Base-by-base conservation (phyloP, 2,888 invertebrate genomes). In the Coronaproctus castanopsis region DNA sequence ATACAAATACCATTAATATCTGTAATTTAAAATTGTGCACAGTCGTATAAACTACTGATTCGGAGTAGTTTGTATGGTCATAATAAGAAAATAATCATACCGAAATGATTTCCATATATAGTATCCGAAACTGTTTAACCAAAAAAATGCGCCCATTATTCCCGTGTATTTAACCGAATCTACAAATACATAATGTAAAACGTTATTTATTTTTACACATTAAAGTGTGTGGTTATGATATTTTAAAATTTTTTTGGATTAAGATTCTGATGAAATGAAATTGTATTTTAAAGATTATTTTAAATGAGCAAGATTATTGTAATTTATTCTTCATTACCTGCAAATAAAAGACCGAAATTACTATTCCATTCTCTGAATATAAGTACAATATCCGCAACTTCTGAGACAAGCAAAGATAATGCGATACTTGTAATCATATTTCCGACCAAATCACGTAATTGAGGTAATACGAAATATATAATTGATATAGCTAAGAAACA, bases 31-130 rank as follows among this genome's bases (percentile, higher is more conserved):
- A n/a, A n/a, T n/a, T n/a, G n/a, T n/a, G n/a, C n/a, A n/a, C n/a
- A n/a, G n/a, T n/a, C n/a, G n/a, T n/a, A n/a, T n/a, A n/a, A n/a
- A n/a, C n/a, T n/a, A n/a, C n/a, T n/a, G n/a, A n/a, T n/a, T n/a
- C n/a, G n/a, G n/a, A n/a, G n/a, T n/a, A n/a, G n/a, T n/a, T n/a
- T n/a, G n/a, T n/a, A n/a, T n/a, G n/a, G n/a, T n/a, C n/a, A n/a
- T n/a, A n/a, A n/a, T n/a, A n/a, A n/a, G n/a, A n/a, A n/a, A n/a
- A n/a, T n/a, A n/a, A n/a, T n/a, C n/a, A 74, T 73, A 82, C 82
- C 79, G 82, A 69, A 89, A 88, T 1, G 87, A 88, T 70, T 83
- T 86, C 88, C 88, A 89, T 63, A 88, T 83, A 70, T 88, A 88
- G 70, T 85, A 89, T 56, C 87, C 88, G 63, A 87, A 78, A 69